Conservation (phyloP, 2,888 invertebrate species). For the Drosophila algonquin region DNA sequence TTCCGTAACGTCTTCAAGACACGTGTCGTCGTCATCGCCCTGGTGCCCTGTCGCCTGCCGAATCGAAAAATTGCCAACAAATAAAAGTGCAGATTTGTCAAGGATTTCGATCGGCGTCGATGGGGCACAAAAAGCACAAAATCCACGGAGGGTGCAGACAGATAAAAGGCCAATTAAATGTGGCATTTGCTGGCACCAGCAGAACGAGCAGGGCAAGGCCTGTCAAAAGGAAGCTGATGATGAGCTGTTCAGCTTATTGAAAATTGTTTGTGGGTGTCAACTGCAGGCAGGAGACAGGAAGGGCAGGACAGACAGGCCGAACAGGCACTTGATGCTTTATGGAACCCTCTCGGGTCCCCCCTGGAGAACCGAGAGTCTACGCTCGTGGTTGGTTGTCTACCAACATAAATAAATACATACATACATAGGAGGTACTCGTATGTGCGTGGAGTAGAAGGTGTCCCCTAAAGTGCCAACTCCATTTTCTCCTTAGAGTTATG, state of each 20-base stretch:
- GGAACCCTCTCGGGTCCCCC: background rate
- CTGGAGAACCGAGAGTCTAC: constrained; percentile 8
- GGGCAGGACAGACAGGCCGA: background rate
- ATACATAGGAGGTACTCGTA: too few species aligned
- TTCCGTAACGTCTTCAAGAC: constrained; percentile 71
- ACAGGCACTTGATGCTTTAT: constrained; percentile 58
- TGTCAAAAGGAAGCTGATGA: constrained; percentile 66
- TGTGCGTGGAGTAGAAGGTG: constrained; percentile 6
- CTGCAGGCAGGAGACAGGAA: constrained; percentile 24
- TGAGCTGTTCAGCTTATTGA: constrained; percentile 67
- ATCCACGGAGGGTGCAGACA: constrained; percentile 27
- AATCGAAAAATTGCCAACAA: constrained; percentile 62
- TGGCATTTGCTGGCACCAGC: constrained; percentile 43
- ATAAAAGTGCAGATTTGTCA: constrained; percentile 77
- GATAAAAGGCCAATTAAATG: constrained; percentile 64
- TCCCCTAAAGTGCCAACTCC: constrained; percentile 16
- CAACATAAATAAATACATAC: too few species aligned
- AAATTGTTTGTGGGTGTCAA: constrained; percentile 73
- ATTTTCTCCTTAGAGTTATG: constrained; percentile 47
- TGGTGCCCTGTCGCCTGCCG: constrained; percentile 27
- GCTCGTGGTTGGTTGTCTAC: background rate
- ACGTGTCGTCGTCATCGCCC: constrained; percentile 57
- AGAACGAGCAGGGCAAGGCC: constrained; percentile 6
- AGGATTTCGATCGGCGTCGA: constrained; percentile 41
- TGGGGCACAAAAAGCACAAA: constrained; percentile 41